A percentile compares a stretch with the other conserved stretches of the same genome.
phyloP scores from a whole-genome alignment of 2,888 invertebrate species.

The Chironomus riparius region DNA sequence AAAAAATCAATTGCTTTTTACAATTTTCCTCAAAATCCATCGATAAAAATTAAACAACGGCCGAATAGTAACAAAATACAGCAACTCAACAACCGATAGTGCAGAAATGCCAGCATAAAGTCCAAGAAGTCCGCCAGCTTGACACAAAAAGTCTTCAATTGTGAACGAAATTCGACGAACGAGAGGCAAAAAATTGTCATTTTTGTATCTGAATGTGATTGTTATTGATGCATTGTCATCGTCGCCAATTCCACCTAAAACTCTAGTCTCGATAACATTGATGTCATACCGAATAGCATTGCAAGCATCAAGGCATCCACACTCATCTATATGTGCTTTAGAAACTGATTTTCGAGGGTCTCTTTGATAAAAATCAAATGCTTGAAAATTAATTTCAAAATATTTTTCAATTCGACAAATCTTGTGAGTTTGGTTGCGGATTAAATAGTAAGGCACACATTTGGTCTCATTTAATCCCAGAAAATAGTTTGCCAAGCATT shows the following conservation, averaged over 20 bases:
- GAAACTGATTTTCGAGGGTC: too few relatives aligned
- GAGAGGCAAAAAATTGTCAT: neutral
- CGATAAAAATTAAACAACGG: neutral
- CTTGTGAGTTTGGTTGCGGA: neutral
- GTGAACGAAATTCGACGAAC: neutral
- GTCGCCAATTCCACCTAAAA: too few relatives aligned
- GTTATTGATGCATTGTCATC: neutral
- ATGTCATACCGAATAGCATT: neutral
- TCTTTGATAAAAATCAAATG: too few relatives aligned
- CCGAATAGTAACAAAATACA: neutral
- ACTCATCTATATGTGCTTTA: too few relatives aligned
- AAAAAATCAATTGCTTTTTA: too few relatives aligned
- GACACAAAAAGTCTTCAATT: neutral
- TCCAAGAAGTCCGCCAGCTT: neutral
- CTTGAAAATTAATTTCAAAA: neutral
- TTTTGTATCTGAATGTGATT: neutral
- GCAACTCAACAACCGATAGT: neutral
- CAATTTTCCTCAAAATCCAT: neutral
- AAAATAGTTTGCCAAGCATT: constrained; percentile 32
- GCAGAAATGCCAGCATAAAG: neutral
- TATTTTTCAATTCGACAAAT: neutral
- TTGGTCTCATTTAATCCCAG: neutral
- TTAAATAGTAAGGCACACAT: neutral
- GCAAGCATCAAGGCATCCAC: neutral
- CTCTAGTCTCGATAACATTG: neutral